Evolutionary conservation across 2,888 invertebrate species (phyloP).

Genomic region (Drosophila cracens): DNA sequence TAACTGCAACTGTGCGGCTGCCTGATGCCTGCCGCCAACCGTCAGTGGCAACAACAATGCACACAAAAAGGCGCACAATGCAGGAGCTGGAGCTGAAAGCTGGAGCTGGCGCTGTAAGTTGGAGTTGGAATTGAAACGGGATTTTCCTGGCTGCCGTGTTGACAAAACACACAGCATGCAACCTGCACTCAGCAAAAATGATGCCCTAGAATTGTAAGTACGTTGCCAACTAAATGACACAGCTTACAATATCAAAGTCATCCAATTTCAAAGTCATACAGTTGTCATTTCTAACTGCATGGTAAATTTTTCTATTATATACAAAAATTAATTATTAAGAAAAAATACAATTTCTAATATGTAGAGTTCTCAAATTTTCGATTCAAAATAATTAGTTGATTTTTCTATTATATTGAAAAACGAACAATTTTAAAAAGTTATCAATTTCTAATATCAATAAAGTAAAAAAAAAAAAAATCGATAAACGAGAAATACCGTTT

Average conservation of each 20-base stretch:
- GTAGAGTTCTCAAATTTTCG: neutral
- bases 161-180: slow-evolving; percentile 59
- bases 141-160: slow-evolving; percentile 46
- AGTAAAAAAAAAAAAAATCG: too few species aligned
- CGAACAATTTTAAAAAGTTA: neutral
- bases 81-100: slow-evolving; percentile 26
- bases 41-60: slow-evolving; percentile 56
- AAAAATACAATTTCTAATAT: neutral
- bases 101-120: slow-evolving; percentile 3
- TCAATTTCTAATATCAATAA: too few species aligned
- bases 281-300: neutral
- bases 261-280: neutral
- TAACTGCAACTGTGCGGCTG: slow-evolving; percentile 76
- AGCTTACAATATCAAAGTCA: neutral
- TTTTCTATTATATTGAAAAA: neutral
- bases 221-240: neutral
- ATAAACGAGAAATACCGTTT: neutral
- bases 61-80: slow-evolving; percentile 76
- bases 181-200: slow-evolving; percentile 1
- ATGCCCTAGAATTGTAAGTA: neutral
- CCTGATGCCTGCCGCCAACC: slow-evolving; percentile 33
- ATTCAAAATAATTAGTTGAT: too few species aligned
- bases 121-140: slow-evolving; percentile 35
- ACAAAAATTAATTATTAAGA: neutral
- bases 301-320: neutral